Evolutionary conservation across 2,888 invertebrate genomes (phyloP).

Genomic region (Dexiosoma caninum): DNA sequence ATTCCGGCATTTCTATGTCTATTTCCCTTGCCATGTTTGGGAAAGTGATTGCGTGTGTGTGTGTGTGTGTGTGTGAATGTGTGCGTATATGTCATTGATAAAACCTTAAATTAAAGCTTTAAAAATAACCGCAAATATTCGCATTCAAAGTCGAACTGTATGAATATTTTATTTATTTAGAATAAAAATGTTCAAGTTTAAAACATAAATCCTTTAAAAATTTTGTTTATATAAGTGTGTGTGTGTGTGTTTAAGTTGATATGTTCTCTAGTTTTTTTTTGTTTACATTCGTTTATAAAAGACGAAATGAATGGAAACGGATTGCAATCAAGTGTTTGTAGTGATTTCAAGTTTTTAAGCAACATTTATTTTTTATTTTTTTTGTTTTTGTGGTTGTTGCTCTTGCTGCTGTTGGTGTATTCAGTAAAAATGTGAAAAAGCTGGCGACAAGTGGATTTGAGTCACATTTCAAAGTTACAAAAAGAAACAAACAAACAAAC

Average conservation of each 20-base stretch:
- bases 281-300: slow-evolving; percentile 14
- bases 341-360: slow-evolving; percentile 50
- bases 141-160: no score
- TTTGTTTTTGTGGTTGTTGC: not conserved
- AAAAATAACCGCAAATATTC: no score
- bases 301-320: slow-evolving; percentile 41
- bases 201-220: not conserved
- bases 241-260: not conserved
- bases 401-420: no score
- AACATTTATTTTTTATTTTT: slow-evolving; percentile 16
- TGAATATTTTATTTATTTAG: no score
- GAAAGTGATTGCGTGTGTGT: not conserved
- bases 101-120: slow-evolving; percentile 40
- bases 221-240: not conserved
- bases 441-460: slow-evolving; percentile 54
- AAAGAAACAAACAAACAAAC: slow-evolving; percentile 6
- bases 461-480: slow-evolving; percentile 42
- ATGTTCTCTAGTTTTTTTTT: not conserved
- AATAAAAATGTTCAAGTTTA: not conserved
- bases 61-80: not conserved
- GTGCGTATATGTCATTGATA: slow-evolving; percentile 14
- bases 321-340: slow-evolving; percentile 42
- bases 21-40: not conserved
- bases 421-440: slow-evolving; percentile 8
- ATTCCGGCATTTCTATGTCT: not conserved